phyloP scores from a whole-genome alignment of 2,113 vertebrate species.

The Ailuropoda melanoleuca region DNA sequence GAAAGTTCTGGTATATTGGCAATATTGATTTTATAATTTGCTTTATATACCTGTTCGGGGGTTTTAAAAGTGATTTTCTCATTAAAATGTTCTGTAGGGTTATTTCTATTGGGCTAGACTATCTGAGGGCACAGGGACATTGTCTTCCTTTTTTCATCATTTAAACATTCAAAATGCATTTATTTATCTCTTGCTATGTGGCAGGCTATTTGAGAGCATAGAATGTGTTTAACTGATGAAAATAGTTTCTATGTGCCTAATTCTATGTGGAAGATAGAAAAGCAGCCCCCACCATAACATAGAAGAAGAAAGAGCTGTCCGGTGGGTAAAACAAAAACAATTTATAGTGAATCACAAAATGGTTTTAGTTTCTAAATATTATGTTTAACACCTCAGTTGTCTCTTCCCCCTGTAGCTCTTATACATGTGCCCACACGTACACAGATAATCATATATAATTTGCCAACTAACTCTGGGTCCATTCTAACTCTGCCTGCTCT shows the following conservation, averaged over 20 bases:
- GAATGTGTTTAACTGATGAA: neutral
- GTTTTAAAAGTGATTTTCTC: neutral
- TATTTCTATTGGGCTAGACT: neutral
- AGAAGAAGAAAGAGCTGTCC: neutral
- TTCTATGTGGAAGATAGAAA: neutral
- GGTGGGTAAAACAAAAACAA: neutral
- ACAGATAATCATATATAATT: neutral
- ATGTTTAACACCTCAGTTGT: neutral
- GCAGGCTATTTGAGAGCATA: neutral
- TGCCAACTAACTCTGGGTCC: neutral
- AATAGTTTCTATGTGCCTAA: neutral
- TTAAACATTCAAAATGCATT: slow-evolving; percentile 21
- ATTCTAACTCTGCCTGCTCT: neutral
- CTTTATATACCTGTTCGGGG: neutral
- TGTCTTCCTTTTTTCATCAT: slow-evolving; percentile 3
- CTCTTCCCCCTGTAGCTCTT: neutral
- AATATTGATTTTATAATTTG: neutral
- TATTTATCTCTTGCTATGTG: neutral
- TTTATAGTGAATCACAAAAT: neutral
- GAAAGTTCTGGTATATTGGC: neutral
- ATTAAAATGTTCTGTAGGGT: neutral
- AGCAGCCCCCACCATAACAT: neutral
- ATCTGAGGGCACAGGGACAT: neutral
- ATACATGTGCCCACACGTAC: neutral
- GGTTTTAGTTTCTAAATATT: neutral